A percentile compares a stretch with the other conserved stretches of the same genome.
Conservation (phyloP, 2,113 vertebrate genomes). For the Nyctereutes procyonoides region DNA sequence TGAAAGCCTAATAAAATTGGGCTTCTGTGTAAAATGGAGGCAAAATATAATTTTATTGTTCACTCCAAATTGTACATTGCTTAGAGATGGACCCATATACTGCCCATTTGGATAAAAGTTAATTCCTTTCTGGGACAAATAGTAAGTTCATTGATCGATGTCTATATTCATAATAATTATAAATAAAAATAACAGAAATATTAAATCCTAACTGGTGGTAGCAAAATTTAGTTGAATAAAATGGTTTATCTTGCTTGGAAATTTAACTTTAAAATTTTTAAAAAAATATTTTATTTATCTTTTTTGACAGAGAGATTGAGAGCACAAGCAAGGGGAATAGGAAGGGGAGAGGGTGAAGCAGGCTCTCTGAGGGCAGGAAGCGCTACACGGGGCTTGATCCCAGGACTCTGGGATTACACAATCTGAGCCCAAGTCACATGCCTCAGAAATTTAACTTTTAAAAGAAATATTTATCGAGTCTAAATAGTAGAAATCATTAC, state of each 20-base stretch:
- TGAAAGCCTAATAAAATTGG: conserved; percentile 70
- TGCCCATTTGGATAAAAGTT: conserved; percentile 57
- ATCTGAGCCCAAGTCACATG: no score
- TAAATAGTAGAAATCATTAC: conserved; percentile 10
- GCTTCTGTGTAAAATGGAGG: conserved; percentile 66
- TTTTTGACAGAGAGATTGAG: no score
- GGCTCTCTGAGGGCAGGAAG: no score
- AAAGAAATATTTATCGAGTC: conserved; percentile 41
- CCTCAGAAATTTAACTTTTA: conserved; percentile 16
- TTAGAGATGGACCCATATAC: conserved; percentile 35
- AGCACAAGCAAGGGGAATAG: no score
- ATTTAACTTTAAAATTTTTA: no score
- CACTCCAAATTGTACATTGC: conserved; percentile 57
- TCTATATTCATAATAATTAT: not conserved
- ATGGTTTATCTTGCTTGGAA: not conserved
- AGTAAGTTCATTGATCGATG: conserved; percentile 43
- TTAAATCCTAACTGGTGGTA: not conserved
- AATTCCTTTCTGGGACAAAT: conserved; percentile 62
- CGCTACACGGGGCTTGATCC: no score
- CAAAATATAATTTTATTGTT: conserved; percentile 78
- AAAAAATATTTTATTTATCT: no score
- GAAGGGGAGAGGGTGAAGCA: no score
- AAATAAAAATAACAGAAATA: conserved; percentile 64
- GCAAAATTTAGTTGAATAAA: conserved; percentile 50
- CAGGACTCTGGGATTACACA: no score